Percentiles rank a stretch among this genome's conserved stretches.
These are phyloP conservation scores for Catharus ustulatus DNA, from an alignment of 2,797 vertebrate species.

Conservation along the genomic window DNA sequence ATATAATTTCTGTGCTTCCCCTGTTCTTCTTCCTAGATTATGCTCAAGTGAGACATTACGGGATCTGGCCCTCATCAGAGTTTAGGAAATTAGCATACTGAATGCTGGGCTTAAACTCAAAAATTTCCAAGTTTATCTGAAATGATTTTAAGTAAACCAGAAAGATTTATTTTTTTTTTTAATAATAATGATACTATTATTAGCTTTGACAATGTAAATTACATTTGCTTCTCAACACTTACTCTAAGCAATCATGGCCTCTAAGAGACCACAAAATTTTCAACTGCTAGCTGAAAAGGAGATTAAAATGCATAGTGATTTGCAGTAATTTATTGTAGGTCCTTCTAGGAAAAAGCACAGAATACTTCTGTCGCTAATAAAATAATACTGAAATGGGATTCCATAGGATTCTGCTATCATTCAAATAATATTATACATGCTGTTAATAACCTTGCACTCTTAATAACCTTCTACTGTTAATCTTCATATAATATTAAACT, in stretches of 20 bases:
- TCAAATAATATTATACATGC: slow-evolving; percentile 50
- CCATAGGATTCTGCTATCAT: slow-evolving; percentile 3
- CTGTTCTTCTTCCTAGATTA: neutral
- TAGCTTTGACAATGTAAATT: neutral
- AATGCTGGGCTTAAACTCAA: neutral
- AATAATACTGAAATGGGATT: slow-evolving; percentile 47
- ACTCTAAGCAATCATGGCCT: neutral
- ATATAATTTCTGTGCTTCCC: neutral
- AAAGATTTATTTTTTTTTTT: neutral
- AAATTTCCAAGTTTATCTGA: neutral
- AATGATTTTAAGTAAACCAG: neutral
- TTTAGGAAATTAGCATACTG: neutral
- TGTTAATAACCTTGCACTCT: slow-evolving; percentile 62
- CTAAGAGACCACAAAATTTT: slow-evolving; percentile 8
- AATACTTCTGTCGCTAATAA: neutral
- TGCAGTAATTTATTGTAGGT: slow-evolving; percentile 18
- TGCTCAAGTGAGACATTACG: fast-evolving
- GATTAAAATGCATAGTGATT: slow-evolving; percentile 43
- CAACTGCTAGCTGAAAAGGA: neutral
- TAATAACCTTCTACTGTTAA: slow-evolving; percentile 58
- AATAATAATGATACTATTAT: neutral
- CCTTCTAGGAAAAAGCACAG: slow-evolving; percentile 26
- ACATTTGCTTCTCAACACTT: neutral
- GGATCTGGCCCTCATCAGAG: neutral
- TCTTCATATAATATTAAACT: slow-evolving; percentile 39